These are phyloP conservation scores for Harpegnathos saltator DNA, from an alignment of 1,140 invertebrate genomes.

Conservation along the genomic window DNA sequence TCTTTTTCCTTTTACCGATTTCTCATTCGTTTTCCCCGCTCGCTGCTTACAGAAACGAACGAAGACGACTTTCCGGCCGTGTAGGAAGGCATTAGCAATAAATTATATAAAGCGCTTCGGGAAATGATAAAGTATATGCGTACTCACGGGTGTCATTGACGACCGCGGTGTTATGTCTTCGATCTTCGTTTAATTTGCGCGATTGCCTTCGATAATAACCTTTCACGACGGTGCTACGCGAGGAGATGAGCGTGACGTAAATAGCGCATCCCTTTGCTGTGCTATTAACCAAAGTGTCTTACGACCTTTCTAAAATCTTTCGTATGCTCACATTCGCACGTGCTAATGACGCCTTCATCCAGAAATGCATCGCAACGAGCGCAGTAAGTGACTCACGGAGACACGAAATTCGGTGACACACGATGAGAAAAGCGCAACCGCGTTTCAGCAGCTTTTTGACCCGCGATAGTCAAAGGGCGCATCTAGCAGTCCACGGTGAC, in stretches of 20 bases:
- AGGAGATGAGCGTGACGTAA: background rate
- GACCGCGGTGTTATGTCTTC: constrained; percentile 45
- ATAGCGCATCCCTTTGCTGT: background rate
- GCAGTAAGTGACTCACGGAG: background rate
- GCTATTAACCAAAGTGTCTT: background rate
- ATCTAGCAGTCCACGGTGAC: constrained; percentile 11
- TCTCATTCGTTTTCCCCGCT: constrained; percentile 45
- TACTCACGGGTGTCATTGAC: constrained; percentile 35
- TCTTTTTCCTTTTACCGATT: background rate
- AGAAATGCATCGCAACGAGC: background rate
- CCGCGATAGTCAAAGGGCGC: constrained; percentile 24
- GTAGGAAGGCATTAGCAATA: constrained; percentile 67
- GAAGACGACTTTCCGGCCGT: constrained; percentile 23
- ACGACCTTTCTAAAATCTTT: background rate
- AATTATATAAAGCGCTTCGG: constrained; percentile 60
- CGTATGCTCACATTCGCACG: background rate
- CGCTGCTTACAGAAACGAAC: constrained; percentile 26
- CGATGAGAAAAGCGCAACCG: background rate
- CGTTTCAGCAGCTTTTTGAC: constrained; percentile 45
- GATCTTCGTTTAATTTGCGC: constrained; percentile 41
- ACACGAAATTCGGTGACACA: constrained; percentile 9
- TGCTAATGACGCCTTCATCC: background rate
- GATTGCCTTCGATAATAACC: background rate
- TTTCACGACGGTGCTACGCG: background rate
- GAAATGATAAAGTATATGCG: constrained; percentile 69